A percentile compares a stretch with the other conserved stretches of the same genome.
phyloP scores from a whole-genome alignment of 2,797 vertebrate genomes.

The Leptoclinus maculatus region DNA sequence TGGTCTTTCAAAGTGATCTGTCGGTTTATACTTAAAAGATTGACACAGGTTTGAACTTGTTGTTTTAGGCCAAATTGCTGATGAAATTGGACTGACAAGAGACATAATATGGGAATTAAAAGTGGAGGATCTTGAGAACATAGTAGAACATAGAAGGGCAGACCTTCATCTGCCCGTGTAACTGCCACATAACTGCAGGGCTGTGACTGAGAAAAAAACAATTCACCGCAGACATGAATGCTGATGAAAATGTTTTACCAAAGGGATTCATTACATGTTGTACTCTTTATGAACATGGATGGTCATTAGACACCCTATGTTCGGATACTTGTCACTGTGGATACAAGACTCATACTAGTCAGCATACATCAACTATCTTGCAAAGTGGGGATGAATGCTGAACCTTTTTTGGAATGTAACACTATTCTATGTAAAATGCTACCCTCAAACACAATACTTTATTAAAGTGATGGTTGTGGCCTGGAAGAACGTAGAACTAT shows the following conservation, averaged over 20 bases:
- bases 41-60: conserved; percentile 29
- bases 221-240: not conserved
- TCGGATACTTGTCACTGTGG: not conserved
- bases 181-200: not conserved
- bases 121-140: conserved; percentile 1
- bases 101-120: conserved; percentile 6
- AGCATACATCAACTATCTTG: not conserved
- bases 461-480: not conserved
- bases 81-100: conserved; percentile 13
- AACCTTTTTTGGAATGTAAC: not conserved
- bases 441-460: not conserved
- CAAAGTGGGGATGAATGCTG: not conserved
- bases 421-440: not conserved
- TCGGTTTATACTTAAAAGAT: conserved; percentile 12
- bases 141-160: not conserved
- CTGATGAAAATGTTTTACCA: not conserved
- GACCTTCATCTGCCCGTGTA: not conserved
- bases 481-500: not conserved
- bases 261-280: not conserved
- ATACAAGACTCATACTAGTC: not conserved
- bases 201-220: not conserved
- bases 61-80: conserved; percentile 24
- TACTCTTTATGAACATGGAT: not conserved
- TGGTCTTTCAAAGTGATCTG: conserved; percentile 11
- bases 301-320: not conserved